Evolutionary conservation across 1,140 invertebrate species (phyloP).

Genomic region (Harlomillsia oculata): DNA sequence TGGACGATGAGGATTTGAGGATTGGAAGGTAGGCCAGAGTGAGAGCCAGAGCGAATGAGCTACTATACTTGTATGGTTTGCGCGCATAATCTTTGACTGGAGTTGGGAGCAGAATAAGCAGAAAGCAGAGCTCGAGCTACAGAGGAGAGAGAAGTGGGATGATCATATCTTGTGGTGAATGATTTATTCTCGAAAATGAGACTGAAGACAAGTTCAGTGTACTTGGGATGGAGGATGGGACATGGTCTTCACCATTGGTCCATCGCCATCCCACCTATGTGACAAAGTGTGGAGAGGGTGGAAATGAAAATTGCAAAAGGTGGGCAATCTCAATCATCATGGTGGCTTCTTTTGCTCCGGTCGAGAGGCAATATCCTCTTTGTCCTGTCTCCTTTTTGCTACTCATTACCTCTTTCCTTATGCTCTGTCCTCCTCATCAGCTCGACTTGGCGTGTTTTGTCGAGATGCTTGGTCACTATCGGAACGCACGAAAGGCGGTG

Average conservation of each 20-base stretch:
- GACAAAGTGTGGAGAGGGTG: conserved; percentile 19
- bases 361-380: conserved; percentile 26
- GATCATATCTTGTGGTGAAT: conserved; percentile 30
- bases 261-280: conserved; percentile 17
- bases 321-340: conserved; percentile 27
- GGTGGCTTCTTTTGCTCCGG: conserved; percentile 15
- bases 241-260: conserved; percentile 23
- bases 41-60: background rate
- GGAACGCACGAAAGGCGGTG: background rate
- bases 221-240: conserved; percentile 18
- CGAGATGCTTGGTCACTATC: conserved; percentile 5
- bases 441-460: background rate
- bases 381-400: too few relatives aligned
- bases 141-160: conserved; percentile 17
- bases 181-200: conserved; percentile 30
- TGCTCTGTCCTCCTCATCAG: background rate
- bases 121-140: too few relatives aligned
- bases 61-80: background rate
- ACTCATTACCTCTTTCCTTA: conserved; percentile 15
- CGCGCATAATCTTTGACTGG: conserved; percentile 17
- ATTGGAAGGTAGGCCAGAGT: background rate
- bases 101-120: too few relatives aligned
- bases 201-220: conserved; percentile 31
- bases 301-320: conserved; percentile 25
- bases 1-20: conserved; percentile 1